Percentiles rank a stretch among this genome's conserved stretches.
Conservation (phyloP, 2,797 vertebrate species). For the Danio choprae region DNA sequence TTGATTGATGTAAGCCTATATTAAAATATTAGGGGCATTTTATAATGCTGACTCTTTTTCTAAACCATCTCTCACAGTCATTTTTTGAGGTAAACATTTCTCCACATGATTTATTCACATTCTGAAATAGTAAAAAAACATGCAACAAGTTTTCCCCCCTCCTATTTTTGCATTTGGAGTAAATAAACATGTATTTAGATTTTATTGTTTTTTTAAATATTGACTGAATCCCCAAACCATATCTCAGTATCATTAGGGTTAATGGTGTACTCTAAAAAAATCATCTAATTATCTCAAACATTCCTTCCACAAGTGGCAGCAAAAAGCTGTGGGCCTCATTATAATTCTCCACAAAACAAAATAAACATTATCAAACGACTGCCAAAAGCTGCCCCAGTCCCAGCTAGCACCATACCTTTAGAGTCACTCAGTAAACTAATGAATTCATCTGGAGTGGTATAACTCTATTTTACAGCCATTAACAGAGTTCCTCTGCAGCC, state of each 20-base stretch:
- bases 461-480: slow-evolving; percentile 80
- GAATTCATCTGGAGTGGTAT: slow-evolving; percentile 68
- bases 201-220: not conserved
- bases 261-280: slow-evolving; percentile 8
- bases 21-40: too few relatives aligned
- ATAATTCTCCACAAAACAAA: slow-evolving; percentile 32
- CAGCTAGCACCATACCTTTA: slow-evolving; percentile 47
- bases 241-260: not conserved
- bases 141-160: not conserved
- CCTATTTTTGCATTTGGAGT: not conserved
- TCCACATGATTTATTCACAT: slow-evolving; percentile 6
- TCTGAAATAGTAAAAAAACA: not conserved
- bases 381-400: slow-evolving; percentile 31
- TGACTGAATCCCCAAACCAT: not conserved
- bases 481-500: slow-evolving; percentile 73
- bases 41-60: not conserved
- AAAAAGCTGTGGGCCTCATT: slow-evolving; percentile 17
- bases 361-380: slow-evolving; percentile 21
- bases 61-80: not conserved
- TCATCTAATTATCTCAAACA: slow-evolving; percentile 14
- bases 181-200: slow-evolving; percentile 1
- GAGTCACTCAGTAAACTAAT: slow-evolving; percentile 58
- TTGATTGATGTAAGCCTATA: too few relatives aligned
- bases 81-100: not conserved
- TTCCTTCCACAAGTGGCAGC: not conserved